A percentile compares a stretch with the other conserved stretches of the same genome.
phyloP scores from a whole-genome alignment of 2,888 invertebrate species.

The Machimus rusticus region DNA sequence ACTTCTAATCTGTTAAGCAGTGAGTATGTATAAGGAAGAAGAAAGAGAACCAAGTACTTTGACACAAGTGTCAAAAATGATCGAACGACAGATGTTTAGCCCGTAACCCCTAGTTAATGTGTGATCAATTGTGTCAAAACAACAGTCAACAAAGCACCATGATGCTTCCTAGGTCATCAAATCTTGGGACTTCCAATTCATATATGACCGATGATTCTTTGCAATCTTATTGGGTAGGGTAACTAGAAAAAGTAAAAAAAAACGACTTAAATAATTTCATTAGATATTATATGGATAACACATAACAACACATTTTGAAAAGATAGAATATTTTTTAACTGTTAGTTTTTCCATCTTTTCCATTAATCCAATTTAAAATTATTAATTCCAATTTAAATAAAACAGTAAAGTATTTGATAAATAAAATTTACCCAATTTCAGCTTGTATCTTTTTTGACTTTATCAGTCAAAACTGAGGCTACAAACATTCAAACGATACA shows the following conservation, averaged over 20 bases:
- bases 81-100: constrained; percentile 48
- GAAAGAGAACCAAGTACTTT: constrained; percentile 23
- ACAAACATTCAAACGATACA: too few species aligned
- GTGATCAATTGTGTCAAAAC: constrained; percentile 40
- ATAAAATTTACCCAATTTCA: too few species aligned
- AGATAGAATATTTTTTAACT: too few species aligned
- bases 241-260: not conserved
- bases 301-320: too few species aligned
- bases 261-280: not conserved
- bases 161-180: not conserved
- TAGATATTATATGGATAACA: too few species aligned
- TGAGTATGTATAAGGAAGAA: constrained; percentile 37
- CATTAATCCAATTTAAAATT: too few species aligned
- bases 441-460: too few species aligned
- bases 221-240: not conserved
- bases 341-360: too few species aligned
- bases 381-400: too few species aligned
- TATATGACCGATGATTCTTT: not conserved
- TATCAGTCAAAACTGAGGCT: too few species aligned
- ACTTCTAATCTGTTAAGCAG: not conserved
- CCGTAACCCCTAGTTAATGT: constrained; percentile 29
- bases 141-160: not conserved
- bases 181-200: not conserved
- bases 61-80: constrained; percentile 43
- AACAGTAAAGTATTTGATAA: too few species aligned